phyloP scores from a whole-genome alignment of 2,888 invertebrate species.

The Apamea monoglypha region DNA sequence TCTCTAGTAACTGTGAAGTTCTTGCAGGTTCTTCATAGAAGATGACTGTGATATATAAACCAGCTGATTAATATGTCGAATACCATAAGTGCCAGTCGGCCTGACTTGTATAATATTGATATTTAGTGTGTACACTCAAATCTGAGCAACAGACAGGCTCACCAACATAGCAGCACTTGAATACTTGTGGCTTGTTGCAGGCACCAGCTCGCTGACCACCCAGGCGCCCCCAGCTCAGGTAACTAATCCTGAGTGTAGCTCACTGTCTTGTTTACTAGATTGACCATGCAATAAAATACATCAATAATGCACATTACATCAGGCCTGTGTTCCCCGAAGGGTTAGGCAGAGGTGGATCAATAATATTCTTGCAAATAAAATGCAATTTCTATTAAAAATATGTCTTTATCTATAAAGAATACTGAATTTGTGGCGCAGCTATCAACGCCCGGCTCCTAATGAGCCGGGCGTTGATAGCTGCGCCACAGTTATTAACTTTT shows the following conservation, averaged over 20 bases:
- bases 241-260: not conserved
- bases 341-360: not conserved
- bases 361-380: not conserved
- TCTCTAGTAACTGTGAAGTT: not conserved
- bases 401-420: not conserved
- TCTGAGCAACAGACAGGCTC: not conserved
- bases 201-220: constrained; percentile 57
- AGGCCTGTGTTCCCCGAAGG: not conserved
- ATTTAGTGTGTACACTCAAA: not conserved
- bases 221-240: constrained; percentile 60
- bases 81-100: not conserved
- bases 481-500: no score
- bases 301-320: not conserved
- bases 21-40: not conserved
- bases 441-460: no score
- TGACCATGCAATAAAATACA: not conserved
- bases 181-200: constrained; percentile 58
- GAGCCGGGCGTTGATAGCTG: no score
- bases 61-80: not conserved
- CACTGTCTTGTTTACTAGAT: not conserved
- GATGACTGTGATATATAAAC: not conserved
- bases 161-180: no score
- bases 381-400: not conserved
- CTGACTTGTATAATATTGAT: no score
- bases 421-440: no score